Conservation (phyloP, 2,888 invertebrate species). For the Thelaira solivaga region DNA sequence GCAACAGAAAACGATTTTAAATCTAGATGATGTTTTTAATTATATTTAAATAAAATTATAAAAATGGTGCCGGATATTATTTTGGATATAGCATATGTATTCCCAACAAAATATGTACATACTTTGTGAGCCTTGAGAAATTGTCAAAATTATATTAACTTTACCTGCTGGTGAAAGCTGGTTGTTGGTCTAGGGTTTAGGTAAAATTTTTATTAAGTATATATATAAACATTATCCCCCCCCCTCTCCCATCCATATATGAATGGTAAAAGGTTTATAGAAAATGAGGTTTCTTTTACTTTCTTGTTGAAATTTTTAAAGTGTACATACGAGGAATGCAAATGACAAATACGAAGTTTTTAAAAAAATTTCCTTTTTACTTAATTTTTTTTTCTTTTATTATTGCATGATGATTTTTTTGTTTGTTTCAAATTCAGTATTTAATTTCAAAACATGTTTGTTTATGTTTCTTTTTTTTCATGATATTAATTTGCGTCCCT, state of each 20-base stretch:
- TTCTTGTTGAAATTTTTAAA: too few relatives aligned
- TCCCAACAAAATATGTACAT: too few relatives aligned
- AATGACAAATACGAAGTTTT: not conserved
- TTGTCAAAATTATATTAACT: not conserved
- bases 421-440: slow-evolving; percentile 15
- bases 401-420: slow-evolving; percentile 29
- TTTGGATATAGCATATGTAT: too few relatives aligned
- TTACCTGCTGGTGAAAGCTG: slow-evolving; percentile 33
- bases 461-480: slow-evolving; percentile 56
- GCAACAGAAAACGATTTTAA: too few relatives aligned
- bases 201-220: not conserved
- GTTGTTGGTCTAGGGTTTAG: slow-evolving; percentile 33
- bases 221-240: not conserved
- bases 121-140: not conserved
- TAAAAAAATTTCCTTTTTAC: not conserved
- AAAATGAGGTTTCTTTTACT: not conserved
- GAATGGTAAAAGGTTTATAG: slow-evolving; percentile 17
- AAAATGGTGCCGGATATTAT: too few relatives aligned
- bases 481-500: slow-evolving; percentile 27
- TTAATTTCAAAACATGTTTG: slow-evolving; percentile 50
- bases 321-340: too few relatives aligned
- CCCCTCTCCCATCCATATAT: not conserved
- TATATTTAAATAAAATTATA: too few relatives aligned
- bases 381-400: not conserved
- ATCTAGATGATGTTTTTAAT: too few relatives aligned